Percentiles rank a stretch among this genome's conserved stretches.
These are phyloP conservation scores for Tinamus major DNA, from an alignment of 2,797 vertebrate genomes.

Conservation along the genomic window DNA sequence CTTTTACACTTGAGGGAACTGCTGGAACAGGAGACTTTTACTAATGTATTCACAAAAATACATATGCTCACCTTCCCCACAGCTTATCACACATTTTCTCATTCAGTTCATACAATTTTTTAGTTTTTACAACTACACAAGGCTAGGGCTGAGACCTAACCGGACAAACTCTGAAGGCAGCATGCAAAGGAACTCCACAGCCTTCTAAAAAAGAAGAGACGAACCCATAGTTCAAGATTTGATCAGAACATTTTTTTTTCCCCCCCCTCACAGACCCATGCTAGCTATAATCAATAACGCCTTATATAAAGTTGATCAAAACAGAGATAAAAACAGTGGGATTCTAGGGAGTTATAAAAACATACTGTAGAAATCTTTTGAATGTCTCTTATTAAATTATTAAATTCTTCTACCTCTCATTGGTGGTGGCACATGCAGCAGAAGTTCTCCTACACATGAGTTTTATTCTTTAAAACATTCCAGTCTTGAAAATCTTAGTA, in stretches of 20 bases:
- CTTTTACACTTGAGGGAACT: background rate
- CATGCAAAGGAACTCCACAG: background rate
- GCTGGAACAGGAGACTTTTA: background rate
- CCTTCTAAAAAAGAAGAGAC: background rate
- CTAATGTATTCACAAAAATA: background rate
- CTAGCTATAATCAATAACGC: background rate
- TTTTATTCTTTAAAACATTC: background rate
- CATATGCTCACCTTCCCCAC: background rate
- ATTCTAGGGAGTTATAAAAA: conserved; percentile 13
- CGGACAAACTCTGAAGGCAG: background rate
- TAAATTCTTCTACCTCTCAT: background rate
- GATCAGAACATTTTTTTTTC: background rate
- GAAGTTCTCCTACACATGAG: background rate
- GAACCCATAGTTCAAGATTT: background rate
- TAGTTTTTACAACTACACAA: background rate
- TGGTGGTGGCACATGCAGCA: background rate
- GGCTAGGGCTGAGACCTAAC: background rate
- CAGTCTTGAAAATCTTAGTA: background rate
- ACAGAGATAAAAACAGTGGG: conserved; percentile 2
- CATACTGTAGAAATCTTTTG: background rate
- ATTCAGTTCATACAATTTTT: background rate
- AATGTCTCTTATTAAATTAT: background rate
- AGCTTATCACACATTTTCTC: background rate
- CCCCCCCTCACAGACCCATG: background rate
- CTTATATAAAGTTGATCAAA: conserved; percentile 33